Base-by-base conservation (phyloP, 1,140 invertebrate genomes). In the Anoplolepis gracilipes region DNA sequence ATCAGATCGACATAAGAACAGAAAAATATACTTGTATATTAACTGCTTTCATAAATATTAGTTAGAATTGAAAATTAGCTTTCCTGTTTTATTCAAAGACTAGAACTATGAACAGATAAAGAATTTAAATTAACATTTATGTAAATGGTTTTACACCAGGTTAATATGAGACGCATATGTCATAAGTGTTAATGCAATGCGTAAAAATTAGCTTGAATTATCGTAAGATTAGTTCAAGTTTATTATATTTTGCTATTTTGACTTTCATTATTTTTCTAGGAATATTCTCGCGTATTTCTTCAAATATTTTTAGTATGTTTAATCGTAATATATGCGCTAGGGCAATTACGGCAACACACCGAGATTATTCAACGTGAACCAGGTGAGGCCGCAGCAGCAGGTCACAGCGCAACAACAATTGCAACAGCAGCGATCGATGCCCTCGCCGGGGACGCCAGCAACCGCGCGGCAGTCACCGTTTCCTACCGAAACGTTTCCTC, bases 381-480 rank as follows among this genome's bases (percentile, higher is more conserved):
- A 94, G 75, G 93, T 93, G 85, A 92, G 94, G 78, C 90, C 93
- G 77, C 93, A 93, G 72, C 93, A 92, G 70, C 93, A 90, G 77
- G 78, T 65, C 36, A 87, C 70, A 91, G 79, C 84, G 55, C 93
- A 92, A 61, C 90, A 92, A 42, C 76, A 78, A n/a, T 39, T 79
- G 46, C 76, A 78, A 19, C 91, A 92, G 84, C 95, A 96, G 88
- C 93, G 96, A 65, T 95, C 95, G 22, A 94, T 96, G 87, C 95
- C 96, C 55, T 96, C 96, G 19, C 96, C 96, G 5, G 93, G 94
- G 33, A 95, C 95, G 25, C 93, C 95, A 30, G 92, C 92, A 33
- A 92, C 94, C 19, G 95, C 96, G 10, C 92, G 96, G 61, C 96
- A 96, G 87, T 96, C 96, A n/a, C 96, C 96, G 11, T 96, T 95